Conservation (phyloP, 2,797 vertebrate species). For the Miichthys miiuy region DNA sequence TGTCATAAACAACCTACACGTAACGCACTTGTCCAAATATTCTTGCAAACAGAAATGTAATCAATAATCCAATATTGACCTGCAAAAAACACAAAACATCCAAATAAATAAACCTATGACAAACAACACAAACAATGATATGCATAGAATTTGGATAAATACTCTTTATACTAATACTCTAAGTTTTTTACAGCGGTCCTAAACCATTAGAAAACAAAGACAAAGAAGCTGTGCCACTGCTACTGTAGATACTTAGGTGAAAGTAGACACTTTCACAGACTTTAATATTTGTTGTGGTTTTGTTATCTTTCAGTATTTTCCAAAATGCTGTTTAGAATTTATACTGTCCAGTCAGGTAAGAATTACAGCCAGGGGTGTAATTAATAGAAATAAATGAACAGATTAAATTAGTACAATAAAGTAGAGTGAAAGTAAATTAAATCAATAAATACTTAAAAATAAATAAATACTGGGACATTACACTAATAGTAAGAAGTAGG, state of each 20-base stretch:
- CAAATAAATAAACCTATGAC: neutral
- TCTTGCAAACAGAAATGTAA: neutral
- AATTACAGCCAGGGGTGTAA: neutral
- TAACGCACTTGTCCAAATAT: neutral
- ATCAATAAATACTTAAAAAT: too few species aligned
- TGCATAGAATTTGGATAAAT: neutral
- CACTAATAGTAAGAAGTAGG: too few species aligned
- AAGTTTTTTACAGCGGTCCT: neutral
- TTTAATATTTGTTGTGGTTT: neutral
- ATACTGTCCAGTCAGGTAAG: neutral
- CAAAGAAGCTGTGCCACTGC: neutral
- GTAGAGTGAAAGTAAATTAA: too few species aligned
- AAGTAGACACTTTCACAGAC: neutral
- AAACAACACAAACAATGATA: neutral
- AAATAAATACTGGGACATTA: too few species aligned
- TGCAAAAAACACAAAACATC: neutral
- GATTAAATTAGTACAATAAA: too few species aligned
- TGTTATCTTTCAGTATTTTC: neutral
- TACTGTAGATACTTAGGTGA: neutral
- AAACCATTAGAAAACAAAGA: neutral
- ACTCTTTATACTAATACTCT: too few species aligned
- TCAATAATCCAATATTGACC: neutral
- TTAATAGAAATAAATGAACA: too few species aligned
- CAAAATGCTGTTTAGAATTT: neutral
- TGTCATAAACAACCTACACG: slow-evolving; percentile 8